These are phyloP conservation scores for Andrena minutula DNA, from an alignment of 2,888 invertebrate genomes.

Conservation along the genomic window DNA sequence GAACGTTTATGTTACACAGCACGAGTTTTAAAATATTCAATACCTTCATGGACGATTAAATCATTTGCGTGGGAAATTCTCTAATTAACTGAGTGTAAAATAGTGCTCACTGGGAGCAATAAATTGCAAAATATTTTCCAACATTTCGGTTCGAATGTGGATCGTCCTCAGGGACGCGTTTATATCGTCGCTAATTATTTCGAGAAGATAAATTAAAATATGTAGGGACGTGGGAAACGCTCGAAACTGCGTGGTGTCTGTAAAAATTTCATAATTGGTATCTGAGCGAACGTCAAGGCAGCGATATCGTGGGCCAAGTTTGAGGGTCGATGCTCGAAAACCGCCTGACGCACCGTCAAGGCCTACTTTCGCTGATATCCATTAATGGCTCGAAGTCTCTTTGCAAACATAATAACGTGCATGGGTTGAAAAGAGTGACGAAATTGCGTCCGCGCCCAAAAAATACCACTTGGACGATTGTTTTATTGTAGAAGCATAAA, in stretches of 20 bases:
- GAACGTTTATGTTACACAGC: no score
- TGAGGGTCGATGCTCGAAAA: slow-evolving; percentile 33
- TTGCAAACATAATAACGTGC: not conserved
- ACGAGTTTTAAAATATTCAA: no score
- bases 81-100: no score
- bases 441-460: not conserved
- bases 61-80: no score
- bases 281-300: slow-evolving; percentile 25
- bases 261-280: slow-evolving; percentile 7
- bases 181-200: not conserved
- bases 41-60: no score
- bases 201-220: not conserved
- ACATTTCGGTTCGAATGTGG: not conserved
- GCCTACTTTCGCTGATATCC: slow-evolving; percentile 38
- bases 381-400: slow-evolving; percentile 23
- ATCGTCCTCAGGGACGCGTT: not conserved
- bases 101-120: no score
- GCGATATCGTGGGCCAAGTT: slow-evolving; percentile 12
- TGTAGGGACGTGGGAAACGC: not conserved
- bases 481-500: not conserved
- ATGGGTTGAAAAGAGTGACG: not conserved
- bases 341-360: slow-evolving; percentile 28
- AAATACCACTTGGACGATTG: not conserved
- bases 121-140: not conserved
- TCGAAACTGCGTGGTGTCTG: not conserved